Evolutionary conservation across 2,888 invertebrate species (phyloP).

Genomic region (Phortica magna): DNA sequence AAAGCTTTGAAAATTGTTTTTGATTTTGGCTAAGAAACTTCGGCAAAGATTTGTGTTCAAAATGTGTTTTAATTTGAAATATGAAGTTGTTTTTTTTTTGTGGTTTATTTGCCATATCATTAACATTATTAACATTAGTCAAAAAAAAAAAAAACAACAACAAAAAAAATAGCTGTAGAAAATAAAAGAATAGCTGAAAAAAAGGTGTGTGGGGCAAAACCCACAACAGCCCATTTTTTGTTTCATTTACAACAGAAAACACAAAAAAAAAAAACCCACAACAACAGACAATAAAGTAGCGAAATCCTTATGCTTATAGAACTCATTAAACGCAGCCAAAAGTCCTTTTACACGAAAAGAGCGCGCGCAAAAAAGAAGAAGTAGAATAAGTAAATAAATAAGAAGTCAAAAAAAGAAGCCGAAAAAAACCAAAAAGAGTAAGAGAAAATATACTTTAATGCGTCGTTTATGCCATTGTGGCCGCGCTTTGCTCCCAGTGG

Average conservation of each 20-base stretch:
- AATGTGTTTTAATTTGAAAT: too few species aligned
- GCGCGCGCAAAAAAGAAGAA: slow-evolving; percentile 34
- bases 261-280: not conserved
- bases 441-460: not conserved
- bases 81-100: too few species aligned
- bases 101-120: too few species aligned
- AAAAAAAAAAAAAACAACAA: too few species aligned
- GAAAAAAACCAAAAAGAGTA: slow-evolving; percentile 12
- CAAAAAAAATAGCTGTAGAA: too few species aligned
- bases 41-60: too few species aligned
- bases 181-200: not conserved
- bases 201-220: not conserved
- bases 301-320: slow-evolving; percentile 12
- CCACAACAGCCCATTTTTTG: not conserved
- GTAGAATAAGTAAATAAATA: slow-evolving; percentile 30
- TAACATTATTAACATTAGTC: too few species aligned
- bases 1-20: too few species aligned
- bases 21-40: too few species aligned
- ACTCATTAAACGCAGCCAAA: slow-evolving; percentile 18
- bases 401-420: slow-evolving; percentile 32
- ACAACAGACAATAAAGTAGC: not conserved
- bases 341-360: slow-evolving; percentile 4
- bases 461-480: not conserved
- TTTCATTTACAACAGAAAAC: not conserved
- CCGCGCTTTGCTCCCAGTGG: not conserved